A percentile compares a stretch with the other conserved stretches of the same genome.
phyloP scores from a whole-genome alignment of 2,113 vertebrate species.

The Microcebus murinus region DNA sequence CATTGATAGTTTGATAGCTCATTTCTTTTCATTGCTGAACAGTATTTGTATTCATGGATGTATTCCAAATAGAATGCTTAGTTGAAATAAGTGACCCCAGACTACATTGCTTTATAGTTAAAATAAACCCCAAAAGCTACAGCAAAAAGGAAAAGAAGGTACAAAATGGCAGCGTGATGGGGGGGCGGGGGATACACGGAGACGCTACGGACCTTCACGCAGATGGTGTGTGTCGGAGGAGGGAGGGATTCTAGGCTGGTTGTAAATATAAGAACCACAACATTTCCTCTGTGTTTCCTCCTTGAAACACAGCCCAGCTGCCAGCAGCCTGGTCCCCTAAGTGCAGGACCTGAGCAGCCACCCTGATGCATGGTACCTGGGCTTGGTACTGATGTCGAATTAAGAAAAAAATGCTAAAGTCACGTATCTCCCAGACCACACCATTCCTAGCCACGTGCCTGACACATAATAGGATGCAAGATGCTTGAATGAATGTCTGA shows the following conservation, averaged over 20 bases:
- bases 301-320: background rate
- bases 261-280: background rate
- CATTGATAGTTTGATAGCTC: background rate
- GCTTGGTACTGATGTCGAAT: background rate
- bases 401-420: background rate
- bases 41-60: background rate
- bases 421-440: background rate
- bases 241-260: background rate
- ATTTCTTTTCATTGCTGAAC: background rate
- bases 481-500: background rate
- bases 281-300: background rate
- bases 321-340: background rate
- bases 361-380: fast-evolving
- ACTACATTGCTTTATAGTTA: background rate
- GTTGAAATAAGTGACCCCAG: background rate
- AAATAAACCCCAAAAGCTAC: conserved; percentile 2
- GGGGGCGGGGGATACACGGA: fast-evolving
- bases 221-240: background rate
- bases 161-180: too few relatives aligned
- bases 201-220: background rate
- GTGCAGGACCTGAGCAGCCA: background rate
- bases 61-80: background rate
- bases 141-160: background rate
- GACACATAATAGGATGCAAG: background rate
- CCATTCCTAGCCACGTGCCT: background rate